Conservation (phyloP, 2,113 vertebrate species). For the Protobothrops mucrosquamatus region DNA sequence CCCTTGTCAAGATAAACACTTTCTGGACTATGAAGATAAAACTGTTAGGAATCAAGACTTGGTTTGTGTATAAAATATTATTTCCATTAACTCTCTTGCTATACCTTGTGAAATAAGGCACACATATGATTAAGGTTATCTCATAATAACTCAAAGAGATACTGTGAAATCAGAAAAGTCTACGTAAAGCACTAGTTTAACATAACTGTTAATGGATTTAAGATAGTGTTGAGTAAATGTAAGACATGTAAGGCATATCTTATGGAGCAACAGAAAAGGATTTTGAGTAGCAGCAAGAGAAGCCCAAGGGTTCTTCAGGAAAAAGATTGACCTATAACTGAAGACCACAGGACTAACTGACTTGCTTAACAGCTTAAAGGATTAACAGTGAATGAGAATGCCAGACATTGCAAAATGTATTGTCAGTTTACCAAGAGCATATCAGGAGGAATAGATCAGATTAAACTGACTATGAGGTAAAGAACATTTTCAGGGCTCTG, state of each 20-base stretch:
- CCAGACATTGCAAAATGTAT: conserved; percentile 2
- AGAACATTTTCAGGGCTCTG: conserved; percentile 5
- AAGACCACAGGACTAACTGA: conserved; percentile 12
- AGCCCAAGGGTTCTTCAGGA: not conserved
- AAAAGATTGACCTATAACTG: conserved; percentile 25
- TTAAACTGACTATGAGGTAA: conserved; percentile 4
- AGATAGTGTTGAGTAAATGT: not conserved
- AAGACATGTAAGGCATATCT: not conserved
- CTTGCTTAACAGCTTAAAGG: conserved; percentile 32
- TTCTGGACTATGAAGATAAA: not conserved
- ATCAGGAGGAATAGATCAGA: conserved; percentile 24
- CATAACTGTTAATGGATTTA: not conserved
- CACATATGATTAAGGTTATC: not conserved
- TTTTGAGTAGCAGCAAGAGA: conserved; percentile 11
- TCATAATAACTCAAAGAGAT: not conserved
- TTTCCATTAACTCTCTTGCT: not conserved
- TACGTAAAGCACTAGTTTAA: not conserved
- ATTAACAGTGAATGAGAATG: conserved; percentile 27
- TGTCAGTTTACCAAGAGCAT: conserved; percentile 23
- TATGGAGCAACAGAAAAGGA: not conserved
- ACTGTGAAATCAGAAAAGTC: not conserved
- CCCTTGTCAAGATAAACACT: not conserved
- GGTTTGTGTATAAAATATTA: not conserved
- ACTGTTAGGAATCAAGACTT: not conserved
- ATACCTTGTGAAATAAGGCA: not conserved